Evolutionary conservation across 1,140 invertebrate genomes (phyloP).

Genomic region (Ceratoteleas bidentatus): DNA sequence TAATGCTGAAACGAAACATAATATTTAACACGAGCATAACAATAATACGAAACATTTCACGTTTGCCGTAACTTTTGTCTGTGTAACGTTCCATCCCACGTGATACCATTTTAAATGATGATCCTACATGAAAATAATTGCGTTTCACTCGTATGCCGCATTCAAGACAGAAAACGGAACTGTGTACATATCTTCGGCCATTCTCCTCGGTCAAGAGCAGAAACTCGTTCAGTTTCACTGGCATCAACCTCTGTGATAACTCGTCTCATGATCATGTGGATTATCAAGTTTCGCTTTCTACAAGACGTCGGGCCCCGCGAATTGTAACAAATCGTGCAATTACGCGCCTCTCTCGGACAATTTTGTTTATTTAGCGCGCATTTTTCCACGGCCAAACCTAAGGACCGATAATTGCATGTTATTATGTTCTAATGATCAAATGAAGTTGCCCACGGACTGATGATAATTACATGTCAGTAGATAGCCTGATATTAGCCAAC

Average conservation of each 20-base stretch:
- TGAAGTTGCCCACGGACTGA: too few species aligned
- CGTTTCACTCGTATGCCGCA: constrained; percentile 40
- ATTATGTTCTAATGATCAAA: too few species aligned
- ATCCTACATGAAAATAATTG: constrained; percentile 32
- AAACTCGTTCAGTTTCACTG: constrained; percentile 66
- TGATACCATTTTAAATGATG: constrained; percentile 32
- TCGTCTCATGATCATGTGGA: constrained; percentile 57
- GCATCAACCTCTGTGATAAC: constrained; percentile 64
- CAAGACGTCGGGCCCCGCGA: constrained; percentile 22
- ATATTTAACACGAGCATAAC: too few species aligned
- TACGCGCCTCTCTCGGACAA: not conserved
- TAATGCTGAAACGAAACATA: too few species aligned
- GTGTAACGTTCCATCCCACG: constrained; percentile 2
- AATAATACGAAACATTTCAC: too few species aligned
- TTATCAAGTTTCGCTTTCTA: constrained; percentile 68
- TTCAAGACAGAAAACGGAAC: constrained; percentile 44
- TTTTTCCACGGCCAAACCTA: too few species aligned
- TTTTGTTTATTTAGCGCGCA: not conserved
- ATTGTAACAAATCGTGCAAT: constrained; percentile 23
- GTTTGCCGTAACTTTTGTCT: too few species aligned
- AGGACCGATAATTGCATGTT: too few species aligned
- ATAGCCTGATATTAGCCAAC: too few species aligned
- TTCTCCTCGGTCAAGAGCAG: constrained; percentile 62
- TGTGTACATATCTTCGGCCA: constrained; percentile 45
- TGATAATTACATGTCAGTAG: too few species aligned